These are phyloP conservation scores for Pangasius djambal DNA, from an alignment of 2,797 vertebrate species.

Conservation along the genomic window DNA sequence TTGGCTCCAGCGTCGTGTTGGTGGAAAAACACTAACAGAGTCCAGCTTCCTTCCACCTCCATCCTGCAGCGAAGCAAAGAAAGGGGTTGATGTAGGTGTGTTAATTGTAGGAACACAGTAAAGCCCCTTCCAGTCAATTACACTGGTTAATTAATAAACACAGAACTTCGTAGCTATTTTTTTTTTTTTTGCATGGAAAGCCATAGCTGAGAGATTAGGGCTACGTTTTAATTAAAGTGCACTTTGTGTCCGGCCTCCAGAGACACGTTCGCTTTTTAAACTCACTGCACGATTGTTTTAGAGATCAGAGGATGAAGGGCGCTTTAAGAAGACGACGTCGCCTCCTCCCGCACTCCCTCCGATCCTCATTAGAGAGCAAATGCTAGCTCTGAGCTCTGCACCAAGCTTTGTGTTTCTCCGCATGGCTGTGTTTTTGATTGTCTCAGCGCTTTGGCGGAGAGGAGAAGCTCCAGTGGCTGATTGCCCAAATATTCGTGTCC, in stretches of 20 bases:
- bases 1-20: background rate
- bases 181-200: conserved; percentile 43
- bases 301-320: conserved; percentile 45
- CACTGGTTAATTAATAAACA: conserved; percentile 57
- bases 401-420: conserved; percentile 50
- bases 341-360: conserved; percentile 4
- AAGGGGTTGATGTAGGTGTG: background rate
- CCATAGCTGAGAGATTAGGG: conserved; percentile 54
- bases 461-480: conserved; percentile 41
- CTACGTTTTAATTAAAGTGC: conserved; percentile 61
- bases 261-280: conserved; percentile 42
- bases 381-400: conserved; percentile 47
- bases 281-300: conserved; percentile 33
- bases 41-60: background rate
- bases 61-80: background rate
- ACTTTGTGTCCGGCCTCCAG: conserved; percentile 42
- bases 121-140: conserved; percentile 41
- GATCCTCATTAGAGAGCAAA: conserved; percentile 51
- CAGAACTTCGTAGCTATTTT: conserved; percentile 49
- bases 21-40: background rate
- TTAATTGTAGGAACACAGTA: conserved; percentile 16
- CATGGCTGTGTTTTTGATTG: conserved; percentile 52
- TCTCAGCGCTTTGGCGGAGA: conserved; percentile 49
- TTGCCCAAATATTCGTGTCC: conserved; percentile 44
- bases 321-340: conserved; percentile 22